phyloP scores from a whole-genome alignment of 2,113 vertebrate genomes.

The Pygoscelis adeliae region DNA sequence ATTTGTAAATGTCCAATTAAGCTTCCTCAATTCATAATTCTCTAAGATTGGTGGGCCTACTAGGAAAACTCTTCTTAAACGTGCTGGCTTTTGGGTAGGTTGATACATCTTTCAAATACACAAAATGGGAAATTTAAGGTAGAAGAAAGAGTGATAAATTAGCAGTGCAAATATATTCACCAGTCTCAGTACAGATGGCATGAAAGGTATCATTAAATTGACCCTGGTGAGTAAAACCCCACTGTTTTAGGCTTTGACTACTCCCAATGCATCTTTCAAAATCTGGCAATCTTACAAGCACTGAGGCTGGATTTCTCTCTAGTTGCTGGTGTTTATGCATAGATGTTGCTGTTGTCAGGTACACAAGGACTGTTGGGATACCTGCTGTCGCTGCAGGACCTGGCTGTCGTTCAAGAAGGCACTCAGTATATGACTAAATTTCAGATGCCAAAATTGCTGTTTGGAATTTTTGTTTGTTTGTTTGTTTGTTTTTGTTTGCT shows the following conservation, averaged over 20 bases:
- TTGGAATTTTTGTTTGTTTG: not conserved
- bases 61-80: not conserved
- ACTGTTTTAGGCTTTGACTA: not conserved
- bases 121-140: not conserved
- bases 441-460: not conserved
- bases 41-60: not conserved
- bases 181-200: not conserved
- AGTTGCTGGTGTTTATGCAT: fast-evolving
- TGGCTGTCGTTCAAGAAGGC: not conserved
- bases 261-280: not conserved
- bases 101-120: not conserved
- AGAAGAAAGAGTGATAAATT: not conserved
- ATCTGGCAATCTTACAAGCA: not conserved
- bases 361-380: too few relatives aligned
- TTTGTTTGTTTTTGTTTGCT: too few relatives aligned
- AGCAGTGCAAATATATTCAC: not conserved
- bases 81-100: not conserved
- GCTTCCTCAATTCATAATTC: not conserved
- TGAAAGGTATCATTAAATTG: not conserved
- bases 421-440: not conserved
- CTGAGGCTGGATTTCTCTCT: not conserved
- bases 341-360: not conserved
- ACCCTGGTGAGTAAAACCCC: not conserved
- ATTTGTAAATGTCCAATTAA: not conserved
- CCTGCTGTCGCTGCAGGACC: not conserved